A percentile compares a stretch with the other conserved stretches of the same genome.
Evolutionary conservation across 2,797 vertebrate genomes (phyloP).

Genomic region (Sardinella longiceps): DNA sequence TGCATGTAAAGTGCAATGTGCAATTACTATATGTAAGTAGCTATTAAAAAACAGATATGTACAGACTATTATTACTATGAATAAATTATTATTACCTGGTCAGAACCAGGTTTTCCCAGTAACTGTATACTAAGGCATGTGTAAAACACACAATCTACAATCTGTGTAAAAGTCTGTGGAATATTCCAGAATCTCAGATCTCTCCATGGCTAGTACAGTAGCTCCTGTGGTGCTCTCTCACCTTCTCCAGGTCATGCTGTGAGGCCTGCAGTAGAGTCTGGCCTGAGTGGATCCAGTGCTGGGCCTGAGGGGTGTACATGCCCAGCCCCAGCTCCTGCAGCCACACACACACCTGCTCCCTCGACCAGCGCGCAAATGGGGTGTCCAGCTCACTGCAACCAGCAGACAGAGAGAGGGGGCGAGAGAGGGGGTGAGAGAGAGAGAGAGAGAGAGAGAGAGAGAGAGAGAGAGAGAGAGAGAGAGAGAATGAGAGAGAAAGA

Average conservation of each 20-base stretch:
- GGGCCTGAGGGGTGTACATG: slow-evolving; percentile 87
- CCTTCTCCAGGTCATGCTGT: slow-evolving; percentile 96
- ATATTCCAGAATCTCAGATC: neutral
- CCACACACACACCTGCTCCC: slow-evolving; percentile 93
- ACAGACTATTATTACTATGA: too few species aligned
- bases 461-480: neutral
- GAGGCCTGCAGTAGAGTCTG: slow-evolving; percentile 91
- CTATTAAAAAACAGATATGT: too few species aligned
- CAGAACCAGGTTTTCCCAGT: slow-evolving; percentile 68
- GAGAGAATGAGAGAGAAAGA: neutral
- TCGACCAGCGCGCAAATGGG: slow-evolving; percentile 91
- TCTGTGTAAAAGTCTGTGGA: neutral
- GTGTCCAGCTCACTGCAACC: slow-evolving; percentile 78
- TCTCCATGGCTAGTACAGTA: neutral
- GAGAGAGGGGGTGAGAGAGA: neutral
- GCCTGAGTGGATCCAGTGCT: slow-evolving; percentile 93
- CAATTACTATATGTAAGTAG: too few species aligned
- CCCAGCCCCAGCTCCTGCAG: slow-evolving; percentile 92
- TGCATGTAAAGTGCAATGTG: too few species aligned
- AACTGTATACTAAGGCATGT: slow-evolving; percentile 75
- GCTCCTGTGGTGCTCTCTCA: slow-evolving; percentile 68
- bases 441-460: neutral
- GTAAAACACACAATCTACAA: slow-evolving; percentile 19
- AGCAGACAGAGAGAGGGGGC: neutral
- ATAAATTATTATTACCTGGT: too few species aligned